phyloP scores from a whole-genome alignment of 2,888 invertebrate genomes.

The Drosophila paramelanica region DNA sequence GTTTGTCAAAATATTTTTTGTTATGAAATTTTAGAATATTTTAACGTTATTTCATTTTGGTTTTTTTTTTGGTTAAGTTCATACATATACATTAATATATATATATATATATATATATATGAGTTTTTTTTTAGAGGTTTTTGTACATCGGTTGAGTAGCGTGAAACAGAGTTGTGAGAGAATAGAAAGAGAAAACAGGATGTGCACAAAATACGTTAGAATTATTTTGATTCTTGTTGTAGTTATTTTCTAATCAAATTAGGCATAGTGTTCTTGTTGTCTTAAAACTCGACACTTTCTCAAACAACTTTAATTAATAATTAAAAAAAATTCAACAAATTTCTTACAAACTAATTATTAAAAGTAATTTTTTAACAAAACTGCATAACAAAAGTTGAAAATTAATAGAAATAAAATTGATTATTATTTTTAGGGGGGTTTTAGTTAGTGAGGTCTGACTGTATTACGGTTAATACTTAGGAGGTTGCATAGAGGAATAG shows the following conservation, averaged over 20 bases:
- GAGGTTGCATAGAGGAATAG: slow-evolving; percentile 35
- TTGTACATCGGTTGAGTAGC: slow-evolving; percentile 81
- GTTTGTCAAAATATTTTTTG: slow-evolving; percentile 56
- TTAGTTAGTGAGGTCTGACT: slow-evolving; percentile 27
- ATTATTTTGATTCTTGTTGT: slow-evolving; percentile 79
- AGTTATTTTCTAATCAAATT: slow-evolving; percentile 63
- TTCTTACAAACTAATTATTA: slow-evolving; percentile 64
- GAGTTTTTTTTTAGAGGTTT: slow-evolving; percentile 47
- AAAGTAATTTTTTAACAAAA: slow-evolving; percentile 67
- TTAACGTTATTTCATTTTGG: slow-evolving; percentile 48
- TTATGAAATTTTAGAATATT: slow-evolving; percentile 66
- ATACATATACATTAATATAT: slow-evolving; percentile 47
- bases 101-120: slow-evolving; percentile 52
- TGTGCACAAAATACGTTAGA: slow-evolving; percentile 85
- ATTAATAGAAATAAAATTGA: slow-evolving; percentile 28
- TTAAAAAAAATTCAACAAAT: slow-evolving; percentile 59
- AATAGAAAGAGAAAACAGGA: slow-evolving; percentile 84
- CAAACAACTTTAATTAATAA: slow-evolving; percentile 66
- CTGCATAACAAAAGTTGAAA: slow-evolving; percentile 68
- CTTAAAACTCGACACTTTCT: slow-evolving; percentile 51
- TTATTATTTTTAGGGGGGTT: slow-evolving; percentile 9
- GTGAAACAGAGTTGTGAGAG: slow-evolving; percentile 82
- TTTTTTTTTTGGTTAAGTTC: slow-evolving; percentile 65
- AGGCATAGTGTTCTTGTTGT: slow-evolving; percentile 57
- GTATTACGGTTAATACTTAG: slow-evolving; percentile 30